Base-by-base conservation (phyloP, 1,140 invertebrate genomes). In the Neodiprion lecontei region DNA sequence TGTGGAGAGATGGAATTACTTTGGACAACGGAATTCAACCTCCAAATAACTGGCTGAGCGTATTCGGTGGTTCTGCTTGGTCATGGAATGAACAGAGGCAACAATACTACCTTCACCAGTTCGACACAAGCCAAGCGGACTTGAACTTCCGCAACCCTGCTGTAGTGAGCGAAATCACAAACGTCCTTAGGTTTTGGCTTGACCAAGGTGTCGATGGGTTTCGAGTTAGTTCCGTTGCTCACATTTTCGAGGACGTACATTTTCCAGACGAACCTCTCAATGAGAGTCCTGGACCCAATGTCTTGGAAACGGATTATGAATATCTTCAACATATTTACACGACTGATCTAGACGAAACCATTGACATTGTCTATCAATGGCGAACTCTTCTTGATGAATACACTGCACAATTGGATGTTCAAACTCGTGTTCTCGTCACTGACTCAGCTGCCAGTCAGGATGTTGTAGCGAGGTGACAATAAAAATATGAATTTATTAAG, bases 141-240 rank as follows among this genome's bases (percentile, higher is more conserved):
- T 83, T 95, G 1, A 94, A 94, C 83, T 92, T 92, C 80, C 85
- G 89, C 70, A 93, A 94, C 80, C 81, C 84, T 11, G 74, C 80
- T 14, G 89, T 93, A 2, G 79, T 90, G 10, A 75, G 89, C 17
- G 90, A 92, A 82, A 92, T 95, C 69, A 88, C 91, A 82, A 89
- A 93, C 17, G 88, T 94, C 28, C 81, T 96, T 12, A 83, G 88
- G 14, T 96, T 94, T 82, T 96, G 95, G 95, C 77, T 96, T 7
- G 87, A 92, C 1, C 91, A 91, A 84, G 94, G 94, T n/a, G 92
- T 96, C 0, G 92, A 93, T 82, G 95, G 95, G 40, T 96, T 96
- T 80, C 89, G 93, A 75, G 89, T 96, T 14, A 91, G 92, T 79
- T 91, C 92, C 7, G 88, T 94, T 1, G 88, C 90, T 1, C 87